A percentile compares a stretch with the other conserved stretches of the same genome.
These are phyloP conservation scores for Stenoptilia bipunctidactyla DNA, from an alignment of 2,888 invertebrate species.

Conservation along the genomic window DNA sequence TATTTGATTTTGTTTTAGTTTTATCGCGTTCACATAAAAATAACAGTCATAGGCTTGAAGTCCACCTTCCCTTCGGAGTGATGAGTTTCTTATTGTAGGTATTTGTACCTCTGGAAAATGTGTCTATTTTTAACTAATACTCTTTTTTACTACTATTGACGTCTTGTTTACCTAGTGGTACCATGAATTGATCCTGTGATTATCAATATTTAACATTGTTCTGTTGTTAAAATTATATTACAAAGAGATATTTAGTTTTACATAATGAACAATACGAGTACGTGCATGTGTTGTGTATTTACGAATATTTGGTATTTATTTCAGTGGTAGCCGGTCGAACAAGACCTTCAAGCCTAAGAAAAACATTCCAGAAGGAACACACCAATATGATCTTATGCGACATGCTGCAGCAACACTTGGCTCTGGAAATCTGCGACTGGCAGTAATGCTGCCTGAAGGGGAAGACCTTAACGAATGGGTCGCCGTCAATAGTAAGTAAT, in stretches of 20 bases:
- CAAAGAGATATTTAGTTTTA: too few species aligned
- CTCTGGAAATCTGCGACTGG: conserved; percentile 95
- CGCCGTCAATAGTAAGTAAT: conserved; percentile 96
- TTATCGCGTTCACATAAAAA: too few species aligned
- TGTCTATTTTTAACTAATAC: conserved; percentile 46
- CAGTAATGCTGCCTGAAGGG: conserved; percentile 97
- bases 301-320: conserved; percentile 11
- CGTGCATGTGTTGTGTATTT: too few species aligned
- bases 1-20: too few species aligned
- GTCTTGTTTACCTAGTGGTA: conserved; percentile 50
- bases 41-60: too few species aligned
- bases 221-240: too few species aligned
- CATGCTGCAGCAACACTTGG: conserved; percentile 99
- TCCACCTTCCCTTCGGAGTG: conserved; percentile 20
- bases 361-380: conserved; percentile 98
- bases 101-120: conserved; percentile 19
- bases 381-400: conserved; percentile 99
- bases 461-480: conserved; percentile 99
- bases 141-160: conserved; percentile 32
- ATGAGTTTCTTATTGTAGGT: conserved; percentile 79
- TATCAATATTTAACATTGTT: too few species aligned
- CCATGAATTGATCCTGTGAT: too few species aligned
- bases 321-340: conserved; percentile 90
- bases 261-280: too few species aligned
- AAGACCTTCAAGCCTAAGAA: conserved; percentile 99